Evolutionary conservation across 1,140 invertebrate genomes (phyloP).

Genomic region (Drosophila miranda): DNA sequence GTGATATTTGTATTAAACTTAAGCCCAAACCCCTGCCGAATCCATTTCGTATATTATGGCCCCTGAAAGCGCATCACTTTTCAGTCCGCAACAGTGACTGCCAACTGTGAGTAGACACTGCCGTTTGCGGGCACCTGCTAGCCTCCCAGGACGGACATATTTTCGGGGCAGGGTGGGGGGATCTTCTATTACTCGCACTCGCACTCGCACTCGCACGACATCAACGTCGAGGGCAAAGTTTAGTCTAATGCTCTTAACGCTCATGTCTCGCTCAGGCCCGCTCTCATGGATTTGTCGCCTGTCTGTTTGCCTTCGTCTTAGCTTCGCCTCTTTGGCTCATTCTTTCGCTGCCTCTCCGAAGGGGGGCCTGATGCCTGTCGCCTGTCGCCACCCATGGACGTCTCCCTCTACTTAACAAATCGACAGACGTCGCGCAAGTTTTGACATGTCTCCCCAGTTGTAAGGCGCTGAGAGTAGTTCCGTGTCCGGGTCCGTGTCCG

Average conservation of each 20-base stretch:
- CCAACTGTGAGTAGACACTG: no score
- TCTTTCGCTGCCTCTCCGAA: no score
- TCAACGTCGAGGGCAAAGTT: conserved; percentile 44
- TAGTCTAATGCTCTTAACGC: conserved; percentile 59
- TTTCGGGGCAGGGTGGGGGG: conserved; percentile 29
- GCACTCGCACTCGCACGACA: not conserved
- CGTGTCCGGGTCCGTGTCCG: conserved; percentile 48
- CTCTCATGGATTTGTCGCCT: conserved; percentile 45
- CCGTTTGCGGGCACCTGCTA: conserved; percentile 21
- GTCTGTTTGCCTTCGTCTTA: conserved; percentile 55
- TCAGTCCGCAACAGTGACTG: no score
- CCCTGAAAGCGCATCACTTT: no score
- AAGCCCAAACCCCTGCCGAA: no score
- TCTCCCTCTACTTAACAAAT: conserved; percentile 53
- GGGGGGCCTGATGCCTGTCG: no score
- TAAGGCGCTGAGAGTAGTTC: conserved; percentile 71
- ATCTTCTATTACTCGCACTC: conserved; percentile 16
- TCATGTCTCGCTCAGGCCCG: conserved; percentile 40
- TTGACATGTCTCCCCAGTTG: conserved; percentile 70
- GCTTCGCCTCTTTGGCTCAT: conserved; percentile 3
- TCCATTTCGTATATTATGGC: no score
- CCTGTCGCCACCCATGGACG: not conserved
- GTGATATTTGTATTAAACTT: no score
- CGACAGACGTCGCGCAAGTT: conserved; percentile 71
- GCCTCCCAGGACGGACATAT: conserved; percentile 12